Evolutionary conservation across 1,140 invertebrate genomes (phyloP), one percentile per base, ranked within the genome.

Genomic region (Anthonomus grandis): DNA sequence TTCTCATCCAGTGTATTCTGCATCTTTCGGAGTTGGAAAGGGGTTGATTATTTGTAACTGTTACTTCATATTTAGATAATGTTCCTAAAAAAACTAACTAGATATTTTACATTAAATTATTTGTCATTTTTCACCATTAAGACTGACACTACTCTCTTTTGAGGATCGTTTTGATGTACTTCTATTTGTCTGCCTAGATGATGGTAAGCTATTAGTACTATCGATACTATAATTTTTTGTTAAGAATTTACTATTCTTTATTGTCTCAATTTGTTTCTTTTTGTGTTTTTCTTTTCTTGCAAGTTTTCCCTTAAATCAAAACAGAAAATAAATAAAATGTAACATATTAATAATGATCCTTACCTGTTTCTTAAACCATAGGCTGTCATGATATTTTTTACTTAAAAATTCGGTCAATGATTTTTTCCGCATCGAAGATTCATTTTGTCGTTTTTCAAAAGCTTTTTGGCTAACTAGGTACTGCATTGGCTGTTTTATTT

Each of bases 321-420:
- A 38, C 21, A 5, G 36, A 12, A 10, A 19, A 5, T 13, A n/a
- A 19, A 9, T 6, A n/a, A 44, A 22, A 31, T 18, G 12, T 27
- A 9, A 17, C 23, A 2, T 1, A 37, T 3, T 31, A 5, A 37
- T 51, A 31, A 41, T 37, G 13, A 42, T 34, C 23, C 24, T 19
- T 21, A 45, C 53, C 42, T 58, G 53, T 39, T 46, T 36, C 34
- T 51, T 52, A 41, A 66, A 66, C 65, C 63, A 66, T 47, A 66
- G 53, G 23, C 65, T 66, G 31, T 62, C 54, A 10, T 52, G 19
- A 27, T 64, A 66, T 41, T 57, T 60, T n/a, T 57, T 45, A 9
- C 10, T 6, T 13, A 50, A 36, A n/a, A n/a, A n/a, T 13, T 58
- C 36, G 3, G 36, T 18, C 17, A 38, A 10, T 6, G 48, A 51